A percentile compares a stretch with the other conserved stretches of the same genome.
Conservation (phyloP, 2,797 vertebrate genomes). For the Gymnodraco acuticeps region DNA sequence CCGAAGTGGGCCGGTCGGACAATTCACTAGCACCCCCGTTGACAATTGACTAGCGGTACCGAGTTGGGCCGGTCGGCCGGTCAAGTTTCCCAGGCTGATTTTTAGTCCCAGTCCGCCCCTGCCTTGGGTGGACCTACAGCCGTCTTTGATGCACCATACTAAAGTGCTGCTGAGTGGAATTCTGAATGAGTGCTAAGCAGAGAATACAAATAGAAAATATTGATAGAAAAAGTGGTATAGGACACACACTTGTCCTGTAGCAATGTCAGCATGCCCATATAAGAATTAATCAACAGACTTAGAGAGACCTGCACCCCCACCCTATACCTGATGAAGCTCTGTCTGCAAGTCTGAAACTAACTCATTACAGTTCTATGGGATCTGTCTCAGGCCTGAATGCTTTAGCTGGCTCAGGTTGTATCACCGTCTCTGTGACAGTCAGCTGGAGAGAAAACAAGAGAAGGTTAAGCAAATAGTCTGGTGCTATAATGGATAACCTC, state of each 20-base stretch:
- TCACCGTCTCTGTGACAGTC: conserved; percentile 38
- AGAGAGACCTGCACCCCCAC: neutral
- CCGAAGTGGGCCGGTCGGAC: no score
- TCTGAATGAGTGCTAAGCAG: conserved; percentile 33
- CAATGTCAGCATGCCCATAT: conserved; percentile 2
- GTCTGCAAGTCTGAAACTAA: conserved; percentile 21
- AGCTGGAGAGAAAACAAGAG: conserved; percentile 29
- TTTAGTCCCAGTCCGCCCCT: no score
- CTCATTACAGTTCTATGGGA: conserved; percentile 35
- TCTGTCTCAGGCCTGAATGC: conserved; percentile 24
- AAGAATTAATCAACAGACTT: conserved; percentile 10
- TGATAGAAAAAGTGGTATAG: neutral
- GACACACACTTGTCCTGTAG: conserved; percentile 15
- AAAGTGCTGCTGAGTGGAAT: conserved; percentile 46
- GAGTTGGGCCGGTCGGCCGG: no score
- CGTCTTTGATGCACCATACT: conserved; percentile 44
- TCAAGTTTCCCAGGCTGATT: no score
- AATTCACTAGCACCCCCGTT: no score
- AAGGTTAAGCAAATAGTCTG: conserved; percentile 19
- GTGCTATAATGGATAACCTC: conserved; percentile 2
- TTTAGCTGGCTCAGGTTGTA: conserved; percentile 32
- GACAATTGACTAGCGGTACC: no score
- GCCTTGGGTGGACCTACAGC: conserved; percentile 41
- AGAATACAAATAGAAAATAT: conserved; percentile 43
- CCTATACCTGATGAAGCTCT: conserved; percentile 25